phyloP scores from a whole-genome alignment of 1,140 invertebrate genomes.

The Pemphigus obesinymphae region DNA sequence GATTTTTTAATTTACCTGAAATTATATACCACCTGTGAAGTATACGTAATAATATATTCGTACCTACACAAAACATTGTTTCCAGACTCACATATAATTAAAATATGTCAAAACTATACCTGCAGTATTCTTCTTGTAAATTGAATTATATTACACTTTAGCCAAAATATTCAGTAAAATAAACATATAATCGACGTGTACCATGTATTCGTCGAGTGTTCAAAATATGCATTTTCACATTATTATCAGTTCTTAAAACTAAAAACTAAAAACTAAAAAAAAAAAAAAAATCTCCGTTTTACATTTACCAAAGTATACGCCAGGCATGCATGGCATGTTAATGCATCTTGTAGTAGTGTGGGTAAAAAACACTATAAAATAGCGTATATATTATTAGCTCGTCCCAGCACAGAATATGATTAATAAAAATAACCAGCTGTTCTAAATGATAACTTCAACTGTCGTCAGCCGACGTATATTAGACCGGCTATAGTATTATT shows the following conservation, averaged over 20 bases:
- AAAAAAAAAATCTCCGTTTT: not conserved
- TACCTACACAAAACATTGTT: too few relatives aligned
- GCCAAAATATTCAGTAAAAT: not conserved
- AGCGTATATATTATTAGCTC: not conserved
- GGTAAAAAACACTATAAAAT: not conserved
- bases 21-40: too few relatives aligned
- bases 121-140: not conserved
- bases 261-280: not conserved
- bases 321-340: not conserved
- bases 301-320: not conserved
- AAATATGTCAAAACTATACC: too few relatives aligned
- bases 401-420: not conserved
- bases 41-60: too few relatives aligned
- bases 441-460: not conserved
- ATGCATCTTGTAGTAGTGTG: not conserved
- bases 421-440: constrained; percentile 23
- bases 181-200: not conserved
- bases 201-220: not conserved
- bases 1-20: too few relatives aligned
- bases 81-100: too few relatives aligned
- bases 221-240: not conserved
- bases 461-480: not conserved
- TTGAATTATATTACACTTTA: not conserved
- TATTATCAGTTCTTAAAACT: not conserved
- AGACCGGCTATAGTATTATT: too few relatives aligned